Percentiles rank a stretch among this genome's conserved stretches.
Evolutionary conservation across 2,113 vertebrate species (phyloP).

Genomic region (Notarius lentiginosus): DNA sequence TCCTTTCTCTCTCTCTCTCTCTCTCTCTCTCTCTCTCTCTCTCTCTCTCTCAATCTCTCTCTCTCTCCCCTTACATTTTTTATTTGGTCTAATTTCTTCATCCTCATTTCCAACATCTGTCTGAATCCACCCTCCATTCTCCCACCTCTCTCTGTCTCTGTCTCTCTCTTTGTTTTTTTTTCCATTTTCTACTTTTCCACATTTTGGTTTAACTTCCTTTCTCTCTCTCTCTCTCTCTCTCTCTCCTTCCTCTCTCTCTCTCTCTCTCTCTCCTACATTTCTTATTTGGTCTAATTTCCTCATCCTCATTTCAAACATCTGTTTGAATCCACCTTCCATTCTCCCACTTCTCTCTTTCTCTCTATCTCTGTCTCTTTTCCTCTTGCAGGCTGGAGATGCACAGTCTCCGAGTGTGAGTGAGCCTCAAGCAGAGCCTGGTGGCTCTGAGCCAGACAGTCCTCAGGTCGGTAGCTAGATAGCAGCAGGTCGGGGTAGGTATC

Average conservation of each 20-base stretch:
- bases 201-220: no score
- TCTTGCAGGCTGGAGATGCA: constrained; percentile 87
- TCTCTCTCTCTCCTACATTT: neutral
- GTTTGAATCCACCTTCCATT: neutral
- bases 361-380: constrained; percentile 16
- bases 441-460: constrained; percentile 91
- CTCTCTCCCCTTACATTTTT: neutral
- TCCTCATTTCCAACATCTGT: neutral
- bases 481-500: constrained; percentile 94
- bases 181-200: no score
- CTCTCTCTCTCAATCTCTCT: no score
- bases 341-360: neutral
- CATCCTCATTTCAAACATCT: no score
- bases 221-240: neutral
- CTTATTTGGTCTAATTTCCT: no score
- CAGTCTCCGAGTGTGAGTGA: constrained; percentile 96
- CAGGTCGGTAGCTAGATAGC: constrained; percentile 99
- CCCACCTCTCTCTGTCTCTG: neutral
- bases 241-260: neutral
- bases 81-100: neutral
- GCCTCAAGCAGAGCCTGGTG: constrained; percentile 83
- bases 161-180: neutral
- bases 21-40: no score
- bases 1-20: no score
- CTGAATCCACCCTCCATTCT: neutral